These are phyloP conservation scores for Drosophila sordidula DNA, from an alignment of 2,888 invertebrate species.

Conservation along the genomic window DNA sequence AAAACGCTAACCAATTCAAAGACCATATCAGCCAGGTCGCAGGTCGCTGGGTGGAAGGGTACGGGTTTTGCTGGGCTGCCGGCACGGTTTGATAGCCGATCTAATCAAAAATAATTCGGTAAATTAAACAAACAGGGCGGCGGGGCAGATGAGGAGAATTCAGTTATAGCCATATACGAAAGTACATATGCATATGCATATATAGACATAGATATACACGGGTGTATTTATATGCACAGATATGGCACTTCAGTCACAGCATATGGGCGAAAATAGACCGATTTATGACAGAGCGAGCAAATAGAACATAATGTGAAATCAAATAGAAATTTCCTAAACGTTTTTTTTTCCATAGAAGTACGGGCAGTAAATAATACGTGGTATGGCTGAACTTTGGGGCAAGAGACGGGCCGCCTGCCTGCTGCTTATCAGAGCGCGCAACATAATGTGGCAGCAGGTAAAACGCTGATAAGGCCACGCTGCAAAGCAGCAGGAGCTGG, in stretches of 20 bases:
- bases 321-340: conserved; percentile 62
- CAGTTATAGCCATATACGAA: conserved; percentile 25
- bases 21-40: conserved; percentile 33
- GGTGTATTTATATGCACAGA: conserved; percentile 4
- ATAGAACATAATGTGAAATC: conserved; percentile 67
- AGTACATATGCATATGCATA: not conserved
- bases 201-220: not conserved
- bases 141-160: conserved; percentile 37
- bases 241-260: conserved; percentile 28
- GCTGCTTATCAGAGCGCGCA: conserved; percentile 50
- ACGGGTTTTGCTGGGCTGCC: conserved; percentile 3
- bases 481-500: conserved; percentile 3
- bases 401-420: conserved; percentile 21
- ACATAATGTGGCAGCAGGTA: conserved; percentile 64
- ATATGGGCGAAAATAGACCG: conserved; percentile 57
- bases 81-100: conserved; percentile 40
- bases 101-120: conserved; percentile 75
- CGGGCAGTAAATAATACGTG: conserved; percentile 16
- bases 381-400: conserved; percentile 4
- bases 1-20: conserved; percentile 36
- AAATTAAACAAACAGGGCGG: conserved; percentile 68
- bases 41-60: conserved; percentile 25
- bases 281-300: conserved; percentile 60
- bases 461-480: conserved; percentile 50
- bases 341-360: conserved; percentile 40